phyloP scores from a whole-genome alignment of 2,888 invertebrate species.

The Melikaiella ostensackeni region DNA sequence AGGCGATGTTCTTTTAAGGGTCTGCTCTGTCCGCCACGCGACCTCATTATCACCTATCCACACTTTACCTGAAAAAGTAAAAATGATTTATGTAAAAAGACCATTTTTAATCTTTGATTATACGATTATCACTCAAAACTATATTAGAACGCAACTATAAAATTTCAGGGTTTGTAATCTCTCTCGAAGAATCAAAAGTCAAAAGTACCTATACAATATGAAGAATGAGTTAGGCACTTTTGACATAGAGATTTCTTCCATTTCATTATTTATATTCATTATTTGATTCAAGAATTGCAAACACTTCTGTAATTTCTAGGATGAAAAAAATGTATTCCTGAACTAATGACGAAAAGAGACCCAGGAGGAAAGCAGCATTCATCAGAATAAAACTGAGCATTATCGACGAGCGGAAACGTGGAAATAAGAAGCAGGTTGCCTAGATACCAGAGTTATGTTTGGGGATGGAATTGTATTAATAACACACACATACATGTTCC shows the following conservation, averaged over 20 bases:
- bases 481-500: conserved; percentile 50
- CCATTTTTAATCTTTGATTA: neutral
- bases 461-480: conserved; percentile 60
- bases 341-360: neutral
- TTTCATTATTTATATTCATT: no score
- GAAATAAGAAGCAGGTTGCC: conserved; percentile 47
- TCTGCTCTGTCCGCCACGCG: conserved; percentile 73
- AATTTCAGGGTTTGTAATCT: no score
- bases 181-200: no score
- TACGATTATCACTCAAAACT: neutral
- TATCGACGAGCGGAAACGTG: conserved; percentile 9
- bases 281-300: neutral
- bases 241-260: no score
- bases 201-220: no score
- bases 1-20: conserved; percentile 70
- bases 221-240: no score
- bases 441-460: conserved; percentile 43
- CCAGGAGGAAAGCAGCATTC: neutral
- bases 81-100: conserved; percentile 2
- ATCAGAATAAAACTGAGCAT: conserved; percentile 5
- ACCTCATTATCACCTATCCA: conserved; percentile 74
- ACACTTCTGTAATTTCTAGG: no score
- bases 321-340: neutral
- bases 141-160: neutral
- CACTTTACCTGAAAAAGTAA: conserved; percentile 67